Evolutionary conservation across 2,113 vertebrate species (phyloP).

Genomic region (Clupea harengus): DNA sequence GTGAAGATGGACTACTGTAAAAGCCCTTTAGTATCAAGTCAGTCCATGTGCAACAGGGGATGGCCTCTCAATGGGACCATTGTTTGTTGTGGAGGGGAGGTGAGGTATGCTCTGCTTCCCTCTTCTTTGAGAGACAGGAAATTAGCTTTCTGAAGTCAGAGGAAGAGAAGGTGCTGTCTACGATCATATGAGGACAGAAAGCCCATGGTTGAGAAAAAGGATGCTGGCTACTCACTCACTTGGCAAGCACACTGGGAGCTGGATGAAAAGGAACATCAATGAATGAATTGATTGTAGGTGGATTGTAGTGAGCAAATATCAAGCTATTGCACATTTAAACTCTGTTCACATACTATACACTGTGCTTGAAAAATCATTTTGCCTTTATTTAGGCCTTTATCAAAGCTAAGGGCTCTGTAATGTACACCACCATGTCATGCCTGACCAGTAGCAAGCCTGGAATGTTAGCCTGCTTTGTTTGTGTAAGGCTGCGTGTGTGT

Average conservation of each 20-base stretch:
- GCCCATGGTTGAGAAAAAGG: constrained; percentile 48
- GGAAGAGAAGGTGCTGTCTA: constrained; percentile 67
- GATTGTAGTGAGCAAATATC: not conserved
- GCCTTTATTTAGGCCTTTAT: not conserved
- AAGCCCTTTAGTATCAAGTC: not conserved
- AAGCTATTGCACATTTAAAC: constrained; percentile 4
- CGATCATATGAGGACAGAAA: constrained; percentile 65
- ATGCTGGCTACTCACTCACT: constrained; percentile 49
- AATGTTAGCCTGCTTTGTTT: constrained; percentile 6
- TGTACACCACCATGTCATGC: not conserved
- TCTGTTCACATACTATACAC: not conserved
- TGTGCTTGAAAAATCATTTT: not conserved
- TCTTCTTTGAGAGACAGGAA: constrained; percentile 71
- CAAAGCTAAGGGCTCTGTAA: not conserved
- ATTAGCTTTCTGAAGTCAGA: constrained; percentile 51
- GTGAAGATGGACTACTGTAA: not conserved
- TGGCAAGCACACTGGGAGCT: constrained; percentile 32
- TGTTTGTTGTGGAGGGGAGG: constrained; percentile 68
- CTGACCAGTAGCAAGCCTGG: not conserved
- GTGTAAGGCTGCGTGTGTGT: constrained; percentile 29
- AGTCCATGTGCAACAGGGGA: constrained; percentile 22
- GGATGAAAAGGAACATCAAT: constrained; percentile 48
- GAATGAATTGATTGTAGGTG: constrained; percentile 11
- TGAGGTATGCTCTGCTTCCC: constrained; percentile 59
- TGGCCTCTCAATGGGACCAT: constrained; percentile 66